These are phyloP conservation scores for Daboia siamensis DNA, from an alignment of 2,113 vertebrate species.

Conservation along the genomic window DNA sequence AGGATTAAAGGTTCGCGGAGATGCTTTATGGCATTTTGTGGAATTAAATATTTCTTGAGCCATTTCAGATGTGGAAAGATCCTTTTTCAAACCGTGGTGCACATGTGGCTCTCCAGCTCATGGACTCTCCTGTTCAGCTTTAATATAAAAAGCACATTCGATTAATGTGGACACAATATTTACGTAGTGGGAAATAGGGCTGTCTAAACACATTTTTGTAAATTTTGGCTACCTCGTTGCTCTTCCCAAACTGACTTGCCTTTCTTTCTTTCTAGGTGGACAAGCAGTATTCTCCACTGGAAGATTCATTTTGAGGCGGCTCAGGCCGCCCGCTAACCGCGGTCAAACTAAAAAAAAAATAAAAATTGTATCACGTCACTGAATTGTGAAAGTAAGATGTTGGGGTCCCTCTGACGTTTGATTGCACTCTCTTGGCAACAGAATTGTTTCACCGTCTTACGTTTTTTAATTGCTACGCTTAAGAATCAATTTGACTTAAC, in stretches of 20 bases:
- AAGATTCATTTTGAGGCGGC: constrained; percentile 81
- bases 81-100: constrained; percentile 70
- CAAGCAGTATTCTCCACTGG: constrained; percentile 80
- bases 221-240: constrained; percentile 36
- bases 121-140: constrained; percentile 79
- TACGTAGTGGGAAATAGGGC: constrained; percentile 70
- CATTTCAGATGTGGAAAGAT: constrained; percentile 54
- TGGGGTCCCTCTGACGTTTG: constrained; percentile 73
- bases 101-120: constrained; percentile 85
- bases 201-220: constrained; percentile 68
- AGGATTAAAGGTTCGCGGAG: constrained; percentile 52
- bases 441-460: constrained; percentile 75
- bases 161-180: constrained; percentile 74
- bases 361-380: constrained; percentile 73
- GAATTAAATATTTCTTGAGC: constrained; percentile 60
- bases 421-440: constrained; percentile 75
- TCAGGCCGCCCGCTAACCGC: constrained; percentile 76
- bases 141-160: constrained; percentile 73
- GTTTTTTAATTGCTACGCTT: constrained; percentile 79
- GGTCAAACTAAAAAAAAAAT: constrained; percentile 66
- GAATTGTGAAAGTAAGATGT: constrained; percentile 75
- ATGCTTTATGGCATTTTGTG: constrained; percentile 48
- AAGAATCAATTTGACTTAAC: constrained; percentile 72
- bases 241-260: constrained; percentile 61
- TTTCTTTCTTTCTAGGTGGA: constrained; percentile 82